Evolutionary conservation across 2,888 invertebrate species (phyloP), one percentile per base, ranked within the genome.

Genomic region (Conus canariensis): DNA sequence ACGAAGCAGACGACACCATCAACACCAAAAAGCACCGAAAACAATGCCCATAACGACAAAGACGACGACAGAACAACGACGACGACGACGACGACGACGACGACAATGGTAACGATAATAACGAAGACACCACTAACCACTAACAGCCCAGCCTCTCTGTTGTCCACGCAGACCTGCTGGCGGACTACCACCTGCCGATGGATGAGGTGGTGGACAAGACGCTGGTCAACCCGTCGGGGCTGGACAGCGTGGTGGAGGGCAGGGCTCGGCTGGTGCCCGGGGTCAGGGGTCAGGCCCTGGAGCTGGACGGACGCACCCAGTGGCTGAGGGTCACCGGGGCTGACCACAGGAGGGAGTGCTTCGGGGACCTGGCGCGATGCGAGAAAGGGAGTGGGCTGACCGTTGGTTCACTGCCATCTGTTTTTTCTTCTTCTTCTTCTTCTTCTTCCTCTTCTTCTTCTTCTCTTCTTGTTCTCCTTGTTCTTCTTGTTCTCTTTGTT

Each of bases 361-460:
- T 96, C 86, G 96, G 96, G 16, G 95, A 96, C 91, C 94, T 96
- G 67, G 93, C 93, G 58, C 93, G 93, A 25, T 96, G 96, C 90
- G 92, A 93, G 3, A 92, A 93, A 83, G 96, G 96, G 30, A 30
- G 30, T 95, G 77, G 77, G 70, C 22, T 70, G 70, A 70, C 60
- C 60, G 16, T 45, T 45, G 45, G 3, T 45, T 45, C 45, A 45
- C 45, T 45, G 45, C 45, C 45, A 45, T 45, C 45, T 45, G 45
- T 45, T 45, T 45, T 45, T 3, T 45, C 3, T 45, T 45, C 45
- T 2, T 45, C 3, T 2, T 45, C 45, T 2, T 4, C 45, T 45
- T 45, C 3, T 45, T 45, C 3, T 45, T 45, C 45, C 3, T 4
- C 3, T 4, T 45, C 3, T 45, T 4, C 4, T 45, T 45, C 3